Evolutionary conservation across 2,888 invertebrate species (phyloP), one percentile per base, ranked within the genome.

Genomic region (Ligdia adustata): DNA sequence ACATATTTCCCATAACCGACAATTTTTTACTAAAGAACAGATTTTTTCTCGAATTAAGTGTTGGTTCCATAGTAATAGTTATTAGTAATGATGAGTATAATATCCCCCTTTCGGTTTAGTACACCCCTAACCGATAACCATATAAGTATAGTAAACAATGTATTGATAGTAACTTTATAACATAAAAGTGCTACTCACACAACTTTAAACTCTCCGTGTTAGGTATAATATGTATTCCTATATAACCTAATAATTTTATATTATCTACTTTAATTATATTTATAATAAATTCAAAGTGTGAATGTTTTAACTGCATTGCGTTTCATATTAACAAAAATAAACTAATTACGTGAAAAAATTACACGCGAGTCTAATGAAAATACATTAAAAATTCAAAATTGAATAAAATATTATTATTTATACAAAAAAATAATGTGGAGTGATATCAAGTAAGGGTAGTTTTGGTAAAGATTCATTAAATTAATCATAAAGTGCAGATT

Each of bases 111-210:
- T n/a, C n/a, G n/a, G n/a, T n/a, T n/a, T n/a, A n/a, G n/a, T n/a
- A n/a, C n/a, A n/a, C n/a, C n/a, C n/a, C n/a, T n/a, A n/a, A n/a
- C n/a, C n/a, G n/a, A n/a, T n/a, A n/a, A n/a, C n/a, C n/a, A n/a
- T n/a, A n/a, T n/a, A n/a, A n/a, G n/a, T n/a, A n/a, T n/a, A n/a
- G n/a, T n/a, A n/a, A n/a, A n/a, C n/a, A n/a, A n/a, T n/a, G n/a
- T n/a, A n/a, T n/a, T n/a, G n/a, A n/a, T n/a, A 48, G 37, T 46
- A 55, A 53, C 46, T 38, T 31, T 48, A 16, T 9, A 51, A 44
- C 29, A n/a, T 35, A 56, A 46, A 42, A 77, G 82, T 83, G 82
- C 81, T 75, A 81, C 79, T 72, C 79, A 64, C 72, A 67, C 71
- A 52, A 71, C 66, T 55, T 65, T 67, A 57, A 60, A 38, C 41